Percentiles rank a stretch among this genome's conserved stretches.
phyloP scores from a whole-genome alignment of 2,797 vertebrate species.

The Acipenser oxyrinchus region DNA sequence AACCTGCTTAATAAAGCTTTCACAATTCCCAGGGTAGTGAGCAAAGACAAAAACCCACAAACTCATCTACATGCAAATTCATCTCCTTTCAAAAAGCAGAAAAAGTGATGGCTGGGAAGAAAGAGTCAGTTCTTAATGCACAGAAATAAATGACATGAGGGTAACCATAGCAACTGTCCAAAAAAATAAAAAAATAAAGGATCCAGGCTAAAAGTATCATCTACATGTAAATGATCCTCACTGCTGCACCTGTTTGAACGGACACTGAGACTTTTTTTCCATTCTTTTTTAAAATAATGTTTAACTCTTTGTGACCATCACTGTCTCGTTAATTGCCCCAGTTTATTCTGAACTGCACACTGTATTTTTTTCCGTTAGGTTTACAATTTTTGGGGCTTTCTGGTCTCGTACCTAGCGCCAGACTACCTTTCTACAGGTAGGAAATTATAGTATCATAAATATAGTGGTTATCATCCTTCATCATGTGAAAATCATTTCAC shows the following conservation, averaged over 20 bases:
- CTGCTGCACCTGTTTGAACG: not conserved
- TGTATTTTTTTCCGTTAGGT: too few species aligned
- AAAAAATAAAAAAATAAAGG: conserved; percentile 27
- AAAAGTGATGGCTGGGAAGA: not conserved
- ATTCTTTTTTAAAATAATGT: not conserved
- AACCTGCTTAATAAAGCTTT: not conserved
- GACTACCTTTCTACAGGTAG: too few species aligned
- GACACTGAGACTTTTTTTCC: not conserved
- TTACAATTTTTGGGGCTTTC: not conserved
- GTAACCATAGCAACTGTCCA: conserved; percentile 1
- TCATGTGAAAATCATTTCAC: too few species aligned
- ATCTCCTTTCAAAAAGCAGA: conserved; percentile 16
- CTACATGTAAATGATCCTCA: conserved; percentile 16
- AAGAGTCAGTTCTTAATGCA: conserved; percentile 12
- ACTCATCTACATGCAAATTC: conserved; percentile 37
- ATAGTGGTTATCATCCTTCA: too few species aligned
- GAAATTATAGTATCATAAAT: too few species aligned
- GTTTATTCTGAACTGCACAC: too few species aligned
- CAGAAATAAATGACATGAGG: conserved; percentile 27
- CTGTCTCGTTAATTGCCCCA: too few species aligned
- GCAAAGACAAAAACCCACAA: conserved; percentile 18
- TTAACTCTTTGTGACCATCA: not conserved
- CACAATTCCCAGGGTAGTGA: not conserved
- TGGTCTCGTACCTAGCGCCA: too few species aligned
- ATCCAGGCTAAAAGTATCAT: conserved; percentile 12